These are phyloP conservation scores for Perca schrenkii DNA, from an alignment of 2,113 vertebrate genomes.

Conservation along the genomic window DNA sequence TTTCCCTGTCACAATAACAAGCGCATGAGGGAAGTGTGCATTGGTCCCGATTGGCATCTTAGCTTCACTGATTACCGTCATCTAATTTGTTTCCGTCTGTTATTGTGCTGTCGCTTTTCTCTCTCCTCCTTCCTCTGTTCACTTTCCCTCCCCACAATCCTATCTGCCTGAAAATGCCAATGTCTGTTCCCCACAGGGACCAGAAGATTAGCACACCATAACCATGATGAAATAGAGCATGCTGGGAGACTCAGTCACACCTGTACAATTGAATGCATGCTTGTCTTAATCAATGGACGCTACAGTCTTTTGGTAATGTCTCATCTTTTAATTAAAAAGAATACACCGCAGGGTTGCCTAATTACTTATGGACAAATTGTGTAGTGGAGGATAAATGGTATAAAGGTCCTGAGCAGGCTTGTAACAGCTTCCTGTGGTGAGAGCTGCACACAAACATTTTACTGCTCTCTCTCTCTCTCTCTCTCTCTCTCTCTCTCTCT, in stretches of 20 bases:
- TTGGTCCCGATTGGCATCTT: not conserved
- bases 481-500: not conserved
- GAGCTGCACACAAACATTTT: not conserved
- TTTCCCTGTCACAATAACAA: not conserved
- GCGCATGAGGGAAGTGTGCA: not conserved
- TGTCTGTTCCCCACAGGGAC: not conserved
- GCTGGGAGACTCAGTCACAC: not conserved
- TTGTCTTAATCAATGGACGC: conserved; percentile 8
- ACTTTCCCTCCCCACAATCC: not conserved
- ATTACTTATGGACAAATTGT: conserved; percentile 5
- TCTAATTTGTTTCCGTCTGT: not conserved
- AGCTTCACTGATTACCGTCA: not conserved
- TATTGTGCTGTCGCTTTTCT: not conserved
- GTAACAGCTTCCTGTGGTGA: conserved; percentile 20
- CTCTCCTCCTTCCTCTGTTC: not conserved
- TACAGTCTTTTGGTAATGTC: not conserved
- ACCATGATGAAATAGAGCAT: not conserved
- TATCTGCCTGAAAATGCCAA: conserved; percentile 13
- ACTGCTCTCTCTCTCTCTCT: not conserved
- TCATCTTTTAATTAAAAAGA: conserved; percentile 36
- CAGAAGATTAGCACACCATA: conserved; percentile 18
- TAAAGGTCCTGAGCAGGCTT: not conserved
- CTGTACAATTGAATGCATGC: conserved; percentile 7
- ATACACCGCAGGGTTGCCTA: not conserved
- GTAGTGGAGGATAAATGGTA: conserved; percentile 1